phyloP scores from a whole-genome alignment of 2,113 vertebrate species.

The Notothenia rossii region DNA sequence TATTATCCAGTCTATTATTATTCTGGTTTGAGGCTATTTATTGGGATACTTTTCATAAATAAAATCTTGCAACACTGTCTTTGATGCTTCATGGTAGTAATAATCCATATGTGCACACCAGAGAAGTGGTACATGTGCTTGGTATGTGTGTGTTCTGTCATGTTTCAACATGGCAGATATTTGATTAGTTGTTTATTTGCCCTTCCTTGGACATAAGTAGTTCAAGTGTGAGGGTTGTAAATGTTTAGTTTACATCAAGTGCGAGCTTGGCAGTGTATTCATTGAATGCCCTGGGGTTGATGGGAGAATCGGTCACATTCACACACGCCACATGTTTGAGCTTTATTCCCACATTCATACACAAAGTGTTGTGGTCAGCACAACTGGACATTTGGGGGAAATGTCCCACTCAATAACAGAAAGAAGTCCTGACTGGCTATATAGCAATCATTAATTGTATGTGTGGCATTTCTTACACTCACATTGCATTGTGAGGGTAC shows the following conservation, averaged over 20 bases:
- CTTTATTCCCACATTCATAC: constrained; percentile 24
- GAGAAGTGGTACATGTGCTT: background rate
- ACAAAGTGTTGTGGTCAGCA: constrained; percentile 22
- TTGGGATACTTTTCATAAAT: background rate
- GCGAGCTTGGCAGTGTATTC: constrained; percentile 64
- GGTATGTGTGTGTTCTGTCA: constrained; percentile 38
- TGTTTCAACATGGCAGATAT: constrained; percentile 35
- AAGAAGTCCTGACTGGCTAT: background rate
- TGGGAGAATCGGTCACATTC: constrained; percentile 43
- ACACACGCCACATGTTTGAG: constrained; percentile 32
- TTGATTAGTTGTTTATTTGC: constrained; percentile 80
- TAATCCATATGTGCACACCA: background rate
- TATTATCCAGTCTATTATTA: background rate
- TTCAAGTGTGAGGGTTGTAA: constrained; percentile 74
- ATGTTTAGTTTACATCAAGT: constrained; percentile 77
- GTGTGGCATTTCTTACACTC: background rate
- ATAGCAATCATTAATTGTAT: background rate
- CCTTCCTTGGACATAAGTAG: constrained; percentile 66
- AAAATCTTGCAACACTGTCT: background rate
- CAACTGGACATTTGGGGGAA: constrained; percentile 1
- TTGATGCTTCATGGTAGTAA: background rate
- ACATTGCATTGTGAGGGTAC: background rate
- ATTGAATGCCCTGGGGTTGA: constrained; percentile 33
- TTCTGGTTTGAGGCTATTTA: background rate
- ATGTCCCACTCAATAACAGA: constrained; percentile 8